Percentiles rank a stretch among this genome's conserved stretches.
Conservation (phyloP, 1,140 invertebrate genomes). For the Ceratina calcarata region DNA sequence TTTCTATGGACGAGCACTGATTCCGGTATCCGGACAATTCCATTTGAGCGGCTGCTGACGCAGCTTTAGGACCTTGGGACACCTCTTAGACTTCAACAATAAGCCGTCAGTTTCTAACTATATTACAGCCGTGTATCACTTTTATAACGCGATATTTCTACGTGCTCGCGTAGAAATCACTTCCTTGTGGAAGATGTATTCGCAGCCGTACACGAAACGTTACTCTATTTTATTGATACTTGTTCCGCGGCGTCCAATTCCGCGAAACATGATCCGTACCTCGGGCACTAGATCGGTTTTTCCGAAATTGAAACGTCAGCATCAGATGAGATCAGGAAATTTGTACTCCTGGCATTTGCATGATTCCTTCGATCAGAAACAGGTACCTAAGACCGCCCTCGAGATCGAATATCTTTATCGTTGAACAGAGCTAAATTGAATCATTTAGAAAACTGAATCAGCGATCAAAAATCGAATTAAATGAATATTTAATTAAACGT, state of each 20-base stretch:
- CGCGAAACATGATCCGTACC: not conserved
- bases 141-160: not conserved
- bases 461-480: no score
- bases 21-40: not conserved
- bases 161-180: constrained; percentile 6
- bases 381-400: not conserved
- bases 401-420: not conserved
- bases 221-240: constrained; percentile 17
- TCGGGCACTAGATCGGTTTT: not conserved
- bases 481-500: no score
- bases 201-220: not conserved
- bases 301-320: constrained; percentile 20
- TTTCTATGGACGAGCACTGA: not conserved
- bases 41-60: not conserved
- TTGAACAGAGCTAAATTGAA: not conserved
- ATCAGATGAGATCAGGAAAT: not conserved
- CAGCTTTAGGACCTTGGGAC: not conserved
- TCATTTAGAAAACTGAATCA: no score
- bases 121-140: constrained; percentile 13
- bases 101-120: not conserved
- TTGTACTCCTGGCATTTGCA: not conserved
- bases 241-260: constrained; percentile 16
- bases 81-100: not conserved
- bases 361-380: not conserved
- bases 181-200: not conserved